phyloP scores from a whole-genome alignment of 2,797 vertebrate genomes.

The Xenentodon cancila region DNA sequence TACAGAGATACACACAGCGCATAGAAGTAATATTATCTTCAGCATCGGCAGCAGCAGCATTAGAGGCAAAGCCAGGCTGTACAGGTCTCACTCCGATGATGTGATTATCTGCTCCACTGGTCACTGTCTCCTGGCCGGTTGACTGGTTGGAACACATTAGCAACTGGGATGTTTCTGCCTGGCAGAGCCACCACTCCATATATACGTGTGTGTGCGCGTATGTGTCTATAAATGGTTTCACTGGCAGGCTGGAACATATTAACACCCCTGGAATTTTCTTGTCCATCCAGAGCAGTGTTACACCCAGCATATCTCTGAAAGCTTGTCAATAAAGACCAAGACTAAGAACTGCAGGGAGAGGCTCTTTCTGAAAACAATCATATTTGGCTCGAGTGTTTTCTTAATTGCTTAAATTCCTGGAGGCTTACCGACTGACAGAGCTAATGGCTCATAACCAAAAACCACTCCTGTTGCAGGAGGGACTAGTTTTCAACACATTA shows the following conservation, averaged over 20 bases:
- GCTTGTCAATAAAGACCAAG: too few relatives aligned
- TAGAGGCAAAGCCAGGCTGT: conserved; percentile 44
- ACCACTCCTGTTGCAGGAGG: too few relatives aligned
- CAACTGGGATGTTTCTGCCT: conserved; percentile 80
- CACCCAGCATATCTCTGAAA: too few relatives aligned
- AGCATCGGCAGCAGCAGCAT: conserved; percentile 46
- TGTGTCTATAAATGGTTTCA: conserved; percentile 27
- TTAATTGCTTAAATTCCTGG: too few relatives aligned
- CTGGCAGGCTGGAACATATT: conserved; percentile 59
- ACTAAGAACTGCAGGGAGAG: too few relatives aligned
- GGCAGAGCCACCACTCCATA: conserved; percentile 56
- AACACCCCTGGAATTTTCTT: conserved; percentile 27
- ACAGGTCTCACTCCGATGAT: conserved; percentile 74
- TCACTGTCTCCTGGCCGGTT: conserved; percentile 67
- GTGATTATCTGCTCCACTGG: conserved; percentile 82
- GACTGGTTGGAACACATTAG: conserved; percentile 78
- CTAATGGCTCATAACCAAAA: too few relatives aligned
- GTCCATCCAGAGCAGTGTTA: too few relatives aligned
- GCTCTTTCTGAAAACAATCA: too few relatives aligned
- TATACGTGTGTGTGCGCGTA: conserved; percentile 9
- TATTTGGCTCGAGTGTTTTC: too few relatives aligned
- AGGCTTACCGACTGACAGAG: too few relatives aligned
- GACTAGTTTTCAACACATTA: too few relatives aligned
- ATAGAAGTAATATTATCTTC: conserved; percentile 53
- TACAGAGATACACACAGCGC: conserved; percentile 5